These are phyloP conservation scores for Abscondita cerata DNA, from an alignment of 2,888 invertebrate genomes.

Conservation along the genomic window DNA sequence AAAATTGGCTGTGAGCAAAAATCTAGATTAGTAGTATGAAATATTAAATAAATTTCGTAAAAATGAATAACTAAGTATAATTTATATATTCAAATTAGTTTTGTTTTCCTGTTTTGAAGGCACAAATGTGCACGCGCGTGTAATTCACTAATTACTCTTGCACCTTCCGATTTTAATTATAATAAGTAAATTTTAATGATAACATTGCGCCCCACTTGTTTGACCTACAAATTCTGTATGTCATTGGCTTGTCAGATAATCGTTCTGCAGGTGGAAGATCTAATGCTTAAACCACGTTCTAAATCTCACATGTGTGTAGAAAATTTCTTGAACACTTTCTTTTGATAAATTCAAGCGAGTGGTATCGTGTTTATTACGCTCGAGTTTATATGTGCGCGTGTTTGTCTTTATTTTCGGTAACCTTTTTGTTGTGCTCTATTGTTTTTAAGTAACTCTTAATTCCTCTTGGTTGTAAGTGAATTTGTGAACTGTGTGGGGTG, in stretches of 20 bases:
- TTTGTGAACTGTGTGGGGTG: too few relatives aligned
- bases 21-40: not conserved
- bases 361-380: too few relatives aligned
- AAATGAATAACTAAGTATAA: not conserved
- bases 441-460: too few relatives aligned
- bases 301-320: slow-evolving; percentile 7
- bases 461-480: too few relatives aligned
- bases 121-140: slow-evolving; percentile 21
- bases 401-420: too few relatives aligned
- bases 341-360: not conserved
- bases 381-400: too few relatives aligned
- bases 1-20: not conserved
- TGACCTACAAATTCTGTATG: slow-evolving; percentile 50
- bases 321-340: slow-evolving; percentile 6
- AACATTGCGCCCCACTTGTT: slow-evolving; percentile 49
- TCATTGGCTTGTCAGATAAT: slow-evolving; percentile 52
- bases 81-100: not conserved
- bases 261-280: slow-evolving; percentile 34
- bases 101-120: not conserved
- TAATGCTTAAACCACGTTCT: slow-evolving; percentile 14
- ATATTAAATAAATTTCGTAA: not conserved
- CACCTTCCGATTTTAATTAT: slow-evolving; percentile 8
- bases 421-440: too few relatives aligned
- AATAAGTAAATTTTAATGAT: slow-evolving; percentile 40
- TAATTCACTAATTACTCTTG: slow-evolving; percentile 22